A percentile compares a stretch with the other conserved stretches of the same genome.
Evolutionary conservation across 92 coral and sea anemone genomes (phyloP).

Genomic region (Zoanthus gigantus): DNA sequence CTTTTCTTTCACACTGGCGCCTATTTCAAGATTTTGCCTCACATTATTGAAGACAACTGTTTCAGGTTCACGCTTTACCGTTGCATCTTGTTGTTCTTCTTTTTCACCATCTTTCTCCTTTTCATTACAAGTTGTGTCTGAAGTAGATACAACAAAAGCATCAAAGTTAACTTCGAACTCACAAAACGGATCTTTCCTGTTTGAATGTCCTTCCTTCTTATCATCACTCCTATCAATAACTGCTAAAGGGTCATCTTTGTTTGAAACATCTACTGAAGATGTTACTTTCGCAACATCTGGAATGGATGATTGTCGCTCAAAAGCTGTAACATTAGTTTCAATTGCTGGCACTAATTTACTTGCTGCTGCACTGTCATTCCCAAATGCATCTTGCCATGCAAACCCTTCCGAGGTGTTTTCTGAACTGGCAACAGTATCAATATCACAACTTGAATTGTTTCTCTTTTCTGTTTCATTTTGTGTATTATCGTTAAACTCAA

Average conservation of each 20-base stretch:
- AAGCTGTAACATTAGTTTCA: not conserved
- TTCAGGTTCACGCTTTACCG: not conserved
- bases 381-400: slow-evolving; percentile 69
- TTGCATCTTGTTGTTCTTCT: slow-evolving; percentile 11
- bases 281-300: not conserved
- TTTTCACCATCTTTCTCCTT: not conserved
- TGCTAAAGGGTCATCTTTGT: not conserved
- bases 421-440: slow-evolving; percentile 18
- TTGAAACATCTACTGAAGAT: not conserved
- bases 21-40: not conserved
- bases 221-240: slow-evolving; percentile 1
- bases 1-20: slow-evolving; percentile 4
- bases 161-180: slow-evolving; percentile 48
- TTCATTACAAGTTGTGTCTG: not conserved
- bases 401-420: slow-evolving; percentile 37
- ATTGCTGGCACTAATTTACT: not conserved
- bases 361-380: not conserved
- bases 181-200: slow-evolving; percentile 39
- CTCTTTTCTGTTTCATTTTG: not conserved
- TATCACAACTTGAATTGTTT: not conserved
- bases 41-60: slow-evolving; percentile 8
- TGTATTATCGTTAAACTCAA: slow-evolving; percentile 23
- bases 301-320: not conserved
- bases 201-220: slow-evolving; percentile 5
- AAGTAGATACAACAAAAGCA: not conserved